phyloP scores from a whole-genome alignment of 2,888 invertebrate species.

The Baronia brevicornis region DNA sequence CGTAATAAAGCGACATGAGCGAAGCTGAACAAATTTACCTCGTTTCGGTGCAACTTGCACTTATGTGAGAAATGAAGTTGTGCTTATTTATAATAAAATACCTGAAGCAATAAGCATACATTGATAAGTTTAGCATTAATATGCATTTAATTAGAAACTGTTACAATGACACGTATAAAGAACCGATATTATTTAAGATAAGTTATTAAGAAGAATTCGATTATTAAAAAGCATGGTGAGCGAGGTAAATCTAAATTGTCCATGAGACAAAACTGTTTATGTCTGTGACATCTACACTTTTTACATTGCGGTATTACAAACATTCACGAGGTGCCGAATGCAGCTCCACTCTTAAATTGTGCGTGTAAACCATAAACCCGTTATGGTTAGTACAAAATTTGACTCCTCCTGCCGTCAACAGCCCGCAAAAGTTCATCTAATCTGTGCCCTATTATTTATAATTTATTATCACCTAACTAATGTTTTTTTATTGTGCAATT shows the following conservation, averaged over 20 bases:
- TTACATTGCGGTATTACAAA: conserved; percentile 52
- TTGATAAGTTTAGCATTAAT: conserved; percentile 9
- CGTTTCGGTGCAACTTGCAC: too few relatives aligned
- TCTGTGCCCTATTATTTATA: conserved; percentile 59
- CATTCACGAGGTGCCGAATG: conserved; percentile 23
- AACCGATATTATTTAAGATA: conserved; percentile 31
- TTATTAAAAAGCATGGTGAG: conserved; percentile 38
- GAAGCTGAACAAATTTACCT: too few relatives aligned
- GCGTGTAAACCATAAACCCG: conserved; percentile 21
- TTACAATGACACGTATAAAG: conserved; percentile 11
- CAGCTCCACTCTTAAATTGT: conserved; percentile 24
- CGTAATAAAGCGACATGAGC: too few relatives aligned
- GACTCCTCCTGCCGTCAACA: conserved; percentile 28
- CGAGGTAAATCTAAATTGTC: conserved; percentile 46
- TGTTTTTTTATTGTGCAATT: conserved; percentile 69
- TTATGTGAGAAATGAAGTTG: conserved; percentile 21
- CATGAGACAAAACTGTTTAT: conserved; percentile 42
- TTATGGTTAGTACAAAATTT: conserved; percentile 9
- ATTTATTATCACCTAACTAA: conserved; percentile 69
- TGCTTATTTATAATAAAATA: conserved; percentile 12
- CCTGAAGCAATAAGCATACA: conserved; percentile 12
- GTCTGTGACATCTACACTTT: conserved; percentile 53
- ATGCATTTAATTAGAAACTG: conserved; percentile 5
- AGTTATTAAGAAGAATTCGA: conserved; percentile 28
- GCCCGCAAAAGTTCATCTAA: conserved; percentile 38